phyloP scores from a whole-genome alignment of 2,113 vertebrate species.

The Pachypanchax playfairii region DNA sequence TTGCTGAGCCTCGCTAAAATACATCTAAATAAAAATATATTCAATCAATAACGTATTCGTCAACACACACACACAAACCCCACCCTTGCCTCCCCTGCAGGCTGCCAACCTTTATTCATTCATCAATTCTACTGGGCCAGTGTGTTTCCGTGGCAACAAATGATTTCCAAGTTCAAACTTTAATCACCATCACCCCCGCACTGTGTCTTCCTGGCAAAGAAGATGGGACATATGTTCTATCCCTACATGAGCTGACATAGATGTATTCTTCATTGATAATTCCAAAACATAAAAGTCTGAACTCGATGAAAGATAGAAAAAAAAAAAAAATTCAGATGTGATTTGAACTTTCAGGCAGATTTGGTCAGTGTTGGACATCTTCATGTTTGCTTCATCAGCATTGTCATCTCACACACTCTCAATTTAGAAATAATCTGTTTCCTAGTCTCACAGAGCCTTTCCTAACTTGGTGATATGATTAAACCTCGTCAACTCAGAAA shows the following conservation, averaged over 20 bases:
- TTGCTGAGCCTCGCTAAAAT: constrained; percentile 19
- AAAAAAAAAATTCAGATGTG: no score
- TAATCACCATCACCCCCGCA: constrained; percentile 45
- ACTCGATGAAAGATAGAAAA: no score
- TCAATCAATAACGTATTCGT: constrained; percentile 1
- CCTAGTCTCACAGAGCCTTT: no score
- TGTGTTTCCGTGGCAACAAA: constrained; percentile 61
- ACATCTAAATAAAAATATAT: background rate
- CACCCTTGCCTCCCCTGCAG: constrained; percentile 2
- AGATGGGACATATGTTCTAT: constrained; percentile 41
- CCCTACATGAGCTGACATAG: constrained; percentile 12
- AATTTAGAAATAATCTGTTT: no score
- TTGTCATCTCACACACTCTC: background rate
- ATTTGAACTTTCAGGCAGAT: no score
- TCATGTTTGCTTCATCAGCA: no score
- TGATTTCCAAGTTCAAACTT: constrained; percentile 63
- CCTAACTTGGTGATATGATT: constrained; percentile 3
- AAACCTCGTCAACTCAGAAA: constrained; percentile 50
- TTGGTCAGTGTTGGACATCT: no score
- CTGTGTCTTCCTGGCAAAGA: constrained; percentile 48
- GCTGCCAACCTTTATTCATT: constrained; percentile 37
- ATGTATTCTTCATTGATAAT: constrained; percentile 10
- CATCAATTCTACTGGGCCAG: constrained; percentile 49
- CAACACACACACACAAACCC: background rate
- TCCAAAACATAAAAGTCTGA: constrained; percentile 17